Conservation (phyloP, 2,888 invertebrate genomes). For the Copidosoma aretas region DNA sequence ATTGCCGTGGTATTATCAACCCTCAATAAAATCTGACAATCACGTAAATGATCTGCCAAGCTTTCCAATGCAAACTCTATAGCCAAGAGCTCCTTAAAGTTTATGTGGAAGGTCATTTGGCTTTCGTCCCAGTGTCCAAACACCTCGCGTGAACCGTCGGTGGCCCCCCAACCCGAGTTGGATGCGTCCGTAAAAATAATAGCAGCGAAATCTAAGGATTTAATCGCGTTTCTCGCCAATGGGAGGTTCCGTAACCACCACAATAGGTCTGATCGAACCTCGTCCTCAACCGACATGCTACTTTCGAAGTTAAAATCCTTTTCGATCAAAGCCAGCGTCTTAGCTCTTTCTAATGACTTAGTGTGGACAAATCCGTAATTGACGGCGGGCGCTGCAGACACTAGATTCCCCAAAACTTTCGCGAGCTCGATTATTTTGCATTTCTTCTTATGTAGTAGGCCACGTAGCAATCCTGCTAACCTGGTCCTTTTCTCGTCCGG, state of each 20-base stretch:
- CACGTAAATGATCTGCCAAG: constrained; percentile 18
- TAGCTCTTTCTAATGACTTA: too few species aligned
- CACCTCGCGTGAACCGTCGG: too few species aligned
- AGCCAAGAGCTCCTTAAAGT: constrained; percentile 1
- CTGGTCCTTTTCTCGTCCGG: background rate
- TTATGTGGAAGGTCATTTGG: background rate
- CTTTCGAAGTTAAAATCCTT: too few species aligned
- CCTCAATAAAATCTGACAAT: constrained; percentile 41
- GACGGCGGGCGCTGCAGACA: background rate
- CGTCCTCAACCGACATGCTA: too few species aligned
- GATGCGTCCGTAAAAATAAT: background rate
- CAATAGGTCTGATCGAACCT: background rate
- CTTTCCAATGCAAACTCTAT: constrained; percentile 7
- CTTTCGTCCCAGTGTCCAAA: background rate
- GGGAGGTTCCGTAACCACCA: background rate
- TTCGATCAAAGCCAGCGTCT: too few species aligned
- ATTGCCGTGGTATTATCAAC: constrained; percentile 45
- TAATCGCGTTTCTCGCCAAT: background rate
- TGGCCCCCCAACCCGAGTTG: background rate
- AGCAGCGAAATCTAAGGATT: background rate
- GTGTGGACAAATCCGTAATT: background rate
- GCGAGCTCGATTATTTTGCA: background rate
- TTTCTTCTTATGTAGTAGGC: background rate
- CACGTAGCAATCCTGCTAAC: background rate
- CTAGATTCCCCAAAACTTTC: background rate